Conservation (phyloP, 2,113 vertebrate species). For the Isurus oxyrinchus region DNA sequence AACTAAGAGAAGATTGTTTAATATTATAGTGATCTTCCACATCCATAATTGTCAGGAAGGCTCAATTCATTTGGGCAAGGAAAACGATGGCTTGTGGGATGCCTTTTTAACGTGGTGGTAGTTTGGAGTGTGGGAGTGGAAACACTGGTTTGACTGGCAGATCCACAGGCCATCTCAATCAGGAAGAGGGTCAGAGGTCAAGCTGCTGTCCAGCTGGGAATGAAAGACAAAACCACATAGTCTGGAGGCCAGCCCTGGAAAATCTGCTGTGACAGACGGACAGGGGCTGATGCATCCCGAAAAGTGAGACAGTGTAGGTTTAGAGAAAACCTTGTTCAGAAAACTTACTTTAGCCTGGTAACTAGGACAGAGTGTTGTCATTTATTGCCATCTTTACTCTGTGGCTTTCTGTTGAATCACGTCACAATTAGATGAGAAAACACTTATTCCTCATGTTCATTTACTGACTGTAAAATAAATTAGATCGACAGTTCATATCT, state of each 20-base stretch:
- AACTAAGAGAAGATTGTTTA: not conserved
- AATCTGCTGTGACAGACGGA: not conserved
- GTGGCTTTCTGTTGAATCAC: not conserved
- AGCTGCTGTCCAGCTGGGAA: not conserved
- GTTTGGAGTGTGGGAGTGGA: too few species aligned
- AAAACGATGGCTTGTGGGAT: not conserved
- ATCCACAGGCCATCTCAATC: not conserved
- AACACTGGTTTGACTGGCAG: not conserved
- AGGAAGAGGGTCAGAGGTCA: not conserved
- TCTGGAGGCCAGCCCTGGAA: not conserved
- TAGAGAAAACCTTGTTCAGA: not conserved
- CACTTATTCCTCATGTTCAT: not conserved
- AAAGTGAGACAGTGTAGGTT: not conserved
- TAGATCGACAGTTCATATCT: not conserved
- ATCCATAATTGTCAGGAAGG: not conserved
- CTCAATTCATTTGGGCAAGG: not conserved
- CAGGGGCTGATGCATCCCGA: not conserved
- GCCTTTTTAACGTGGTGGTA: not conserved
- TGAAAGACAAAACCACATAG: not conserved
- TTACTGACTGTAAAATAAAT: not conserved
- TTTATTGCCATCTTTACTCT: not conserved
- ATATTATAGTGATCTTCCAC: not conserved
- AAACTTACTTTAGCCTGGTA: not conserved
- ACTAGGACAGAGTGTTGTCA: not conserved
- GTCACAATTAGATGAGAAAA: not conserved